Percentiles rank a stretch among this genome's conserved stretches.
Evolutionary conservation across 2,888 invertebrate genomes (phyloP).

Genomic region (Dromius quadrimaculatus): DNA sequence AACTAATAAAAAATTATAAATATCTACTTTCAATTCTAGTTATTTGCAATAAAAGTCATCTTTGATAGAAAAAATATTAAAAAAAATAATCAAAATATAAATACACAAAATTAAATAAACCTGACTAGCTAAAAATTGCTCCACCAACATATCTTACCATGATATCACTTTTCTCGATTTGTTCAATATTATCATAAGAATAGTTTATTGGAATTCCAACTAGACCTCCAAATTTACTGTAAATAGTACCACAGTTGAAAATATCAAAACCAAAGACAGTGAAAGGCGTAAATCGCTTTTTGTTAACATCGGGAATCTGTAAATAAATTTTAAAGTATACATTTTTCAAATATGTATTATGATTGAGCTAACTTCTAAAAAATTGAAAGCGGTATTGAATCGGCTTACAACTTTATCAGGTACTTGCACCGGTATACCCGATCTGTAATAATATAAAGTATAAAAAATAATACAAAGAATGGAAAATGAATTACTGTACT

Average conservation of each 20-base stretch:
- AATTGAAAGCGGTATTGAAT: constrained; percentile 72
- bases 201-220: constrained; percentile 84
- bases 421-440: constrained; percentile 72
- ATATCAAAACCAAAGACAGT: constrained; percentile 80
- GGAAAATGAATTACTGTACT: constrained; percentile 65
- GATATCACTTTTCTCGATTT: constrained; percentile 73
- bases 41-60: too few relatives aligned
- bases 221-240: constrained; percentile 71
- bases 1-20: too few relatives aligned
- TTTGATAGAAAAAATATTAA: too few relatives aligned
- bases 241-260: constrained; percentile 74
- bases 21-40: too few relatives aligned
- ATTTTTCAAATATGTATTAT: background rate
- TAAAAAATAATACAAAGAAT: constrained; percentile 50
- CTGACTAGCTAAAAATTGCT: too few relatives aligned
- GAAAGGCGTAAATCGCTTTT: constrained; percentile 74
- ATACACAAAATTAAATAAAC: too few relatives aligned
- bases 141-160: too few relatives aligned
- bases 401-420: constrained; percentile 68
- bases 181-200: constrained; percentile 69
- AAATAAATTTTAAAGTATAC: background rate
- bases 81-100: too few relatives aligned
- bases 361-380: constrained; percentile 67
- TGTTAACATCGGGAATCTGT: constrained; percentile 67
- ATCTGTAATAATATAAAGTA: constrained; percentile 65